phyloP scores from a whole-genome alignment of 2,113 vertebrate species.

The Labrus mixtus region DNA sequence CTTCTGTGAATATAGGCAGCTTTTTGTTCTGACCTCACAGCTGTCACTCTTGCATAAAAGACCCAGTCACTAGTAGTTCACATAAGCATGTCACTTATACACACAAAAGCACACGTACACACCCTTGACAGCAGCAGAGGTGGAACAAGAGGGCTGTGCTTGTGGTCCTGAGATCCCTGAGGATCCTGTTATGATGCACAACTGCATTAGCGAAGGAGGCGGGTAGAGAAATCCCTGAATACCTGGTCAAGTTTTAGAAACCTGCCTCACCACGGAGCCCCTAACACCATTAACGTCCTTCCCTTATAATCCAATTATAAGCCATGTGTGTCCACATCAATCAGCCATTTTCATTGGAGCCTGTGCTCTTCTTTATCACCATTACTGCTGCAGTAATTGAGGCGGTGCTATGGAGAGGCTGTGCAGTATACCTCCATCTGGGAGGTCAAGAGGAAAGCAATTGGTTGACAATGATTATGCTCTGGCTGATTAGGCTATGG shows the following conservation, averaged over 20 bases:
- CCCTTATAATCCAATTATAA: conserved; percentile 81
- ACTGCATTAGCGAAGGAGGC: conserved; percentile 46
- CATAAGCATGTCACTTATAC: conserved; percentile 51
- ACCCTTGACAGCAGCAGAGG: conserved; percentile 57
- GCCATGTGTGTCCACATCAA: conserved; percentile 80
- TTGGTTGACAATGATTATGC: conserved; percentile 80
- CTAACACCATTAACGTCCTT: conserved; percentile 65
- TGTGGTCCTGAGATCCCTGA: conserved; percentile 40
- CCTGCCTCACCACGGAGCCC: conserved; percentile 16
- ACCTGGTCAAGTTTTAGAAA: conserved; percentile 66
- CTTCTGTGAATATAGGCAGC: conserved; percentile 73
- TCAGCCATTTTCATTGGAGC: conserved; percentile 76
- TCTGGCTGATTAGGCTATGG: conserved; percentile 73
- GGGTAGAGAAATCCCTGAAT: conserved; percentile 52
- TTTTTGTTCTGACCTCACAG: conserved; percentile 82
- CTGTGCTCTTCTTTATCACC: conserved; percentile 72
- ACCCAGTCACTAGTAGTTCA: conserved; percentile 67
- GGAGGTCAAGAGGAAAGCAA: conserved; percentile 82
- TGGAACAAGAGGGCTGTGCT: conserved; percentile 59
- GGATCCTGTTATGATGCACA: conserved; percentile 49
- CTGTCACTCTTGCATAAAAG: conserved; percentile 75
- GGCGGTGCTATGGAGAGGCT: conserved; percentile 72
- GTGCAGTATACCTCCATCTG: conserved; percentile 78
- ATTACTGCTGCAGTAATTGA: conserved; percentile 74
- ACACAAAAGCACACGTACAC: conserved; percentile 29